Base-by-base conservation (phyloP, 2,113 vertebrate species). In the Numenius arquata region DNA sequence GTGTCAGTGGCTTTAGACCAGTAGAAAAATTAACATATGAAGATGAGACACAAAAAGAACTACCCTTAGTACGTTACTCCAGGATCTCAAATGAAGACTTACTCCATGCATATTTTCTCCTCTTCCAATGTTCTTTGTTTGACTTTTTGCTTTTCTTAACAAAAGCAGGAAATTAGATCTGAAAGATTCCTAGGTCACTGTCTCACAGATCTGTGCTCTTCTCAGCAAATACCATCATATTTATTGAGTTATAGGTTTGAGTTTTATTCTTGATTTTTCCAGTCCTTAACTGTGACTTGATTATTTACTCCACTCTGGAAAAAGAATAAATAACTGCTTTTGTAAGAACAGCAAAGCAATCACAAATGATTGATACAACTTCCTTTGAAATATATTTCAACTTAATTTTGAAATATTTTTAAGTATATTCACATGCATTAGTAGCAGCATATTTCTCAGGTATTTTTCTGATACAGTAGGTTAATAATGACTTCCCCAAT, bases 351-450 rank as follows among this genome's bases (percentile, higher is more conserved):
- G 6, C 25, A 73, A 76, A 88, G 6, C 8, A 48, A 83, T 48
- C 17, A 41, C 8, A 65, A 72, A 47, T 52, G 12, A 2, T 34
- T 85, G 41, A 86, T 34, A 86, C 27, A 85, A 43, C 5, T 47
- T 67, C 17, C 5, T 59, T 87, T 59, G 27, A 72, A 81, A 79
- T 43, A 55, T 13, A n/a, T 32, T 88, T 73, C 70, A 45, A n/a
- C 72, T 89, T 63, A 36, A 74, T 85, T 85, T 80, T n/a, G 48
- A 92, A 91, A 85, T 17, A 90, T 47, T 87, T 91, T 92, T 80
- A 70, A 81, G 1, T 70, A 22, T 86, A 62, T 93, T 72, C 76
- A 20, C 9, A 79, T 50, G 5, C 12, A 38, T 88, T 53, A 70
- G 2, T 48, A 90, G 16, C 5, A 30, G 13, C 17, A 34, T 23